Evolutionary conservation across 1,140 invertebrate species (phyloP).

Genomic region (Pseudoatta argentina): DNA sequence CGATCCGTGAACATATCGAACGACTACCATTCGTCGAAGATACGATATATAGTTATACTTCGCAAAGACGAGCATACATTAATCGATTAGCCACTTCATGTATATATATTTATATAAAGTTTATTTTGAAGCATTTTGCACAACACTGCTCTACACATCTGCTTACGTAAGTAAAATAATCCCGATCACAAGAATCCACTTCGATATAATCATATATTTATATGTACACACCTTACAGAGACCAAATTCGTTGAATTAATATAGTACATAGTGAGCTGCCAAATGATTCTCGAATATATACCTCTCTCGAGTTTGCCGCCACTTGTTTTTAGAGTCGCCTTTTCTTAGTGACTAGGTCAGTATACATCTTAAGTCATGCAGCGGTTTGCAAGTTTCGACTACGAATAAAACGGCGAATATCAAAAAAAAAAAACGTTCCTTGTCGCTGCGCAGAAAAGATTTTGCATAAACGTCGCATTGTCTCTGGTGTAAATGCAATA

Average conservation of each 20-base stretch:
- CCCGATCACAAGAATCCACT: conserved; percentile 50
- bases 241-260: conserved; percentile 63
- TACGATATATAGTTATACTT: no score
- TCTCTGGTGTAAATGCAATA: conserved; percentile 80
- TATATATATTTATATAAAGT: conserved; percentile 80
- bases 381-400: conserved; percentile 70
- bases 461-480: conserved; percentile 75
- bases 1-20: no score
- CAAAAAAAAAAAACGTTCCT: conserved; percentile 79
- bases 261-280: conserved; percentile 69
- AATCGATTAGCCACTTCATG: not conserved
- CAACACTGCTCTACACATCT: conserved; percentile 81
- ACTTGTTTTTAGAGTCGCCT: conserved; percentile 67
- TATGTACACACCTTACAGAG: conserved; percentile 44
- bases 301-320: conserved; percentile 47
- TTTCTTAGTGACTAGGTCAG: conserved; percentile 83
- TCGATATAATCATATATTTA: conserved; percentile 21
- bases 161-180: conserved; percentile 81
- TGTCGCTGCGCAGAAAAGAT: conserved; percentile 70
- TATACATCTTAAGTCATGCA: conserved; percentile 75
- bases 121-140: conserved; percentile 83
- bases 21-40: no score
- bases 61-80: not conserved
- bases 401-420: conserved; percentile 80
- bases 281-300: conserved; percentile 59